A percentile compares a stretch with the other conserved stretches of the same genome.
These are phyloP conservation scores for Papilio elwesi DNA, from an alignment of 2,888 invertebrate genomes.

Conservation along the genomic window DNA sequence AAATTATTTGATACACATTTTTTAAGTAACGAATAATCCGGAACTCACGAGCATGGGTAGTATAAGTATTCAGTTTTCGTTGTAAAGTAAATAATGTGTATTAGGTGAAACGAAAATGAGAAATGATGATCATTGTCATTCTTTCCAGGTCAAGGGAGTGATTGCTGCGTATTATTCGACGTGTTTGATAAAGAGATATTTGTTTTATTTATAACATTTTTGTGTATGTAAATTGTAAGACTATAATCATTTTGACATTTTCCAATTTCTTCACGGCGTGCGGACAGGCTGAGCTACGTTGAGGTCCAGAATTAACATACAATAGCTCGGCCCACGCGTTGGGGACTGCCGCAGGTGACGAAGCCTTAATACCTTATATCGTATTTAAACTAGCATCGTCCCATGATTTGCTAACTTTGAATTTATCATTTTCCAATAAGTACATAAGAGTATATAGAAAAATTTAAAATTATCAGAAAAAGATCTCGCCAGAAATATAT, in stretches of 20 bases:
- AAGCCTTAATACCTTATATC: conserved; percentile 53
- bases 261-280: conserved; percentile 62
- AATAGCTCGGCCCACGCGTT: conserved; percentile 60
- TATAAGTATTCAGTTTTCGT: too few species aligned
- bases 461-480: too few species aligned
- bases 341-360: conserved; percentile 71
- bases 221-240: conserved; percentile 31
- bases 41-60: background rate
- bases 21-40: background rate
- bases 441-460: too few species aligned
- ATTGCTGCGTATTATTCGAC: background rate
- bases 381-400: conserved; percentile 49
- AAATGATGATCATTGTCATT: background rate
- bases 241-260: conserved; percentile 49
- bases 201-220: conserved; percentile 28
- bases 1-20: too few species aligned
- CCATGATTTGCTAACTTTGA: conserved; percentile 46
- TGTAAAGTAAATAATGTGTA: background rate
- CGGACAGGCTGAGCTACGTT: conserved; percentile 50
- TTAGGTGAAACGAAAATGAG: too few species aligned
- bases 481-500: too few species aligned
- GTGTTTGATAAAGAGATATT: background rate
- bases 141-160: background rate
- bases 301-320: conserved; percentile 56
- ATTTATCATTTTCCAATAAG: conserved; percentile 27